Evolutionary conservation across 2,797 vertebrate species (phyloP).

Genomic region (Sebastes wilsoni): DNA sequence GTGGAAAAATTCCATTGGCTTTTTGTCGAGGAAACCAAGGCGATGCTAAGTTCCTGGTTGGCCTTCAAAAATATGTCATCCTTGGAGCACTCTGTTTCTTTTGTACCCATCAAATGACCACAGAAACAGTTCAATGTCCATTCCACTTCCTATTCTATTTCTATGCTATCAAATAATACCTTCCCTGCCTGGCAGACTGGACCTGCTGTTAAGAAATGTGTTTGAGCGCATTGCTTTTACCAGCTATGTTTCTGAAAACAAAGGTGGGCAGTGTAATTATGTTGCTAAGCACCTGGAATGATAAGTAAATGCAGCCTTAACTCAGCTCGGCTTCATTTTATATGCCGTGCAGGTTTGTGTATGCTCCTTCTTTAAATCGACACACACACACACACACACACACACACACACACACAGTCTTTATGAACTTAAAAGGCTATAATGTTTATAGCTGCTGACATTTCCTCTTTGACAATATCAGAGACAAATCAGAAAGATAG

Average conservation of each 20-base stretch:
- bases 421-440: not conserved
- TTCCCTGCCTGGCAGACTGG: not conserved
- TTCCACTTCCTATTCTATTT: no score
- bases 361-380: not conserved
- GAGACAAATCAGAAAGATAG: not conserved
- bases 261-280: conserved; percentile 11
- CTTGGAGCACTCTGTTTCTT: no score
- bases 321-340: not conserved
- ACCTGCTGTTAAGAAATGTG: not conserved
- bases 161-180: no score
- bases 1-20: no score
- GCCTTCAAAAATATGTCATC: no score
- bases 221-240: not conserved
- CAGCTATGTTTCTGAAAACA: not conserved
- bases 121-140: no score
- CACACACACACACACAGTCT: not conserved
- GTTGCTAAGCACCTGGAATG: conserved; percentile 3
- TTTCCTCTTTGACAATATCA: conserved; percentile 8
- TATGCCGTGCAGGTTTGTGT: not conserved
- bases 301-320: not conserved
- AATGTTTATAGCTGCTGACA: conserved; percentile 10
- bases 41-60: no score
- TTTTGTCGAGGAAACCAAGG: no score
- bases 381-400: not conserved
- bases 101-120: no score